Conservation (phyloP, 2,113 vertebrate genomes). For the Grammomys dolichurus region DNA sequence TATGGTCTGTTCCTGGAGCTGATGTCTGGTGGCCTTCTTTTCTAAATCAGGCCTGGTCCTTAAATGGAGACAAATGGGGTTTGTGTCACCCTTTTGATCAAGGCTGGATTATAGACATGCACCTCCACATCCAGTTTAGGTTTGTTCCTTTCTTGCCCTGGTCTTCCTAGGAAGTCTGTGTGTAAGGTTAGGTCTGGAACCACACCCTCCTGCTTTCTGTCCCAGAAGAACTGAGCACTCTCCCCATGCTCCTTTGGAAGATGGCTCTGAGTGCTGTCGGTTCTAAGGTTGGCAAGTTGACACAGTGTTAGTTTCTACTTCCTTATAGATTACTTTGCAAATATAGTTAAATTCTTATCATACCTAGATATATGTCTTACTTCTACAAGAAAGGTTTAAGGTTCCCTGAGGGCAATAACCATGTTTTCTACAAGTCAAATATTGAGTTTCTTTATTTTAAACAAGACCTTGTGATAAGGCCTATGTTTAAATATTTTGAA, state of each 20-base stretch:
- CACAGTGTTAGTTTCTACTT: slow-evolving; percentile 44
- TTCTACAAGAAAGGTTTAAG: slow-evolving; percentile 9
- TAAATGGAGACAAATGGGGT: too few species aligned
- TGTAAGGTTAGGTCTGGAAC: slow-evolving; percentile 30
- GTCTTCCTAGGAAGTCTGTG: slow-evolving; percentile 39
- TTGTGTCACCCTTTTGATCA: too few species aligned
- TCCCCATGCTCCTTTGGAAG: background rate
- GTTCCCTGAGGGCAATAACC: background rate
- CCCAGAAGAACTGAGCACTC: background rate
- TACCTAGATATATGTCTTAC: background rate
- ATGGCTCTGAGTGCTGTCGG: background rate
- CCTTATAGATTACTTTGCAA: slow-evolving; percentile 42
- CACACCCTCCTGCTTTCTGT: background rate
- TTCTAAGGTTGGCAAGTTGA: background rate
- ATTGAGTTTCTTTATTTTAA: slow-evolving; percentile 59
- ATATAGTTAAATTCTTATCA: slow-evolving; percentile 37
- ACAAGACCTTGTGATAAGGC: slow-evolving; percentile 36
- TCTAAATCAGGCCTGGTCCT: too few species aligned
- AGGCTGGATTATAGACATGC: background rate
- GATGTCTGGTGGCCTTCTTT: too few species aligned
- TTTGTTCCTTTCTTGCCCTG: background rate
- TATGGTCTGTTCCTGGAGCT: too few species aligned
- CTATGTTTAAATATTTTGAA: slow-evolving; percentile 43
- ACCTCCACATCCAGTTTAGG: background rate
- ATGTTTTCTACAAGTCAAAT: slow-evolving; percentile 47